Evolutionary conservation across 2,888 invertebrate genomes (phyloP).

Genomic region (Epirrhoe tristata): DNA sequence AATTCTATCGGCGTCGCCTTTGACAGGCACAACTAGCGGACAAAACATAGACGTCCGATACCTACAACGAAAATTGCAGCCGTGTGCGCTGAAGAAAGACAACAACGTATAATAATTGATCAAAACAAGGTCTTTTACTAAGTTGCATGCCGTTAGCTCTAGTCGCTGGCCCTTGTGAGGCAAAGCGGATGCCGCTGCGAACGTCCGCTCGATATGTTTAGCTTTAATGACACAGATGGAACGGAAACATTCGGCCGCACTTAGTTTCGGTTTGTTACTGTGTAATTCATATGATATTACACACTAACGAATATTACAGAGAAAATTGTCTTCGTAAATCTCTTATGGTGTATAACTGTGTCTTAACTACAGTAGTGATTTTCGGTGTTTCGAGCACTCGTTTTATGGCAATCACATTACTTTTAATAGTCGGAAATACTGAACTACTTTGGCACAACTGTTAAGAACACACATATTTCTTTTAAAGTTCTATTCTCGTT

Average conservation of each 20-base stretch:
- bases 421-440: conserved; percentile 22
- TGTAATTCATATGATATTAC: conserved; percentile 79
- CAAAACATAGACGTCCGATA: neutral
- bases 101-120: no score
- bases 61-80: neutral
- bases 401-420: conserved; percentile 28
- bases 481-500: neutral
- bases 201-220: conserved; percentile 23
- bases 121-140: no score
- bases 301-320: conserved; percentile 66
- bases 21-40: conserved; percentile 35
- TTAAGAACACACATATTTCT: neutral
- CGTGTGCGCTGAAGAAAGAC: no score
- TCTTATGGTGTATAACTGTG: conserved; percentile 47
- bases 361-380: conserved; percentile 40
- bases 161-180: neutral
- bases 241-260: conserved; percentile 79
- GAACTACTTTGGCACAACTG: conserved; percentile 2
- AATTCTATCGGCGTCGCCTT: conserved; percentile 77
- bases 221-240: conserved; percentile 67
- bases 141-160: no score
- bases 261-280: conserved; percentile 83
- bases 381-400: conserved; percentile 36
- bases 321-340: conserved; percentile 64
- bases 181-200: conserved; percentile 19